Percentiles rank a stretch among this genome's conserved stretches.
Conservation (phyloP, 2,888 invertebrate genomes). For the Pyrochroa serraticornis region DNA sequence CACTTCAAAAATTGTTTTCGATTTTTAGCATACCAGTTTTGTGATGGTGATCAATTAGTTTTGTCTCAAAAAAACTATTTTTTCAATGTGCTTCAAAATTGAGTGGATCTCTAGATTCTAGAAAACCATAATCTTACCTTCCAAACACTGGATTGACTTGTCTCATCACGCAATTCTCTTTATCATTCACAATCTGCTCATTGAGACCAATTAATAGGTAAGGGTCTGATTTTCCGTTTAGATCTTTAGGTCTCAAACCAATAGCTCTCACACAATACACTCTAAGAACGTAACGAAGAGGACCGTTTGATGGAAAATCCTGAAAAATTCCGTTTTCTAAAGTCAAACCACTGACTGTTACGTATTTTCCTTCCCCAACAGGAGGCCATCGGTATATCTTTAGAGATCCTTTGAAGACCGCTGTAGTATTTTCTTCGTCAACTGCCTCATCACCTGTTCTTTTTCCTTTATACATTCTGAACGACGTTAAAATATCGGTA, state of each 20-base stretch:
- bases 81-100: too few species aligned
- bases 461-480: conserved; percentile 69
- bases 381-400: conserved; percentile 74
- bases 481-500: conserved; percentile 68
- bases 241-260: conserved; percentile 74
- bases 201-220: conserved; percentile 76
- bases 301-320: conserved; percentile 67
- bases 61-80: too few species aligned
- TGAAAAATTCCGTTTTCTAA: conserved; percentile 66
- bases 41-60: too few species aligned
- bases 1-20: neutral
- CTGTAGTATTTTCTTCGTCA: conserved; percentile 58
- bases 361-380: conserved; percentile 57
- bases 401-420: conserved; percentile 51
- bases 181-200: conserved; percentile 68
- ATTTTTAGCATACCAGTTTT: too few species aligned
- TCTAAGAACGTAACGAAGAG: conserved; percentile 70
- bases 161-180: conserved; percentile 72
- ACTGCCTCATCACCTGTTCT: conserved; percentile 55
- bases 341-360: conserved; percentile 61
- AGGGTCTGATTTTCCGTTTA: conserved; percentile 76
- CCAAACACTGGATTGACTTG: conserved; percentile 86
- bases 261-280: conserved; percentile 78
- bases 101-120: too few species aligned
- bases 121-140: conserved; percentile 60